Base-by-base conservation (phyloP, 2,797 vertebrate genomes). In the Anas bernieri region DNA sequence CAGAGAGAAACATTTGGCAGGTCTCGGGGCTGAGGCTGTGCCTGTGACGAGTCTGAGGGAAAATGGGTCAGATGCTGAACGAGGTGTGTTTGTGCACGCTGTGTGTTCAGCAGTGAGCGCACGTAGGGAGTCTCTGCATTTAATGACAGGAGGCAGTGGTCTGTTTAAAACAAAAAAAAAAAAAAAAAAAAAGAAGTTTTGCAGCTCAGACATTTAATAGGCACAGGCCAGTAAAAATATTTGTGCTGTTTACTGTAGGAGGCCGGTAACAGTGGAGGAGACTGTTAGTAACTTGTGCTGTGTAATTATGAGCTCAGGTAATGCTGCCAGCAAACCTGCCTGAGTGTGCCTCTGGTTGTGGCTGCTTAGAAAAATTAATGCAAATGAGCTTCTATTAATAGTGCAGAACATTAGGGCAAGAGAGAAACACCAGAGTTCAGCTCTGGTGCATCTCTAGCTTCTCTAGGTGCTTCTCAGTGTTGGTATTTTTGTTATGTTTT, bases 261-360 rank as follows among this genome's bases (percentile, higher is more conserved):
- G 97, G 97, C 69, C 59, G 88, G 95, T 98, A 97, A 92, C 90
- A 70, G 94, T 83, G 86, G 97, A 97, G 95, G 97, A 97, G 90
- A 87, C 81, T 96, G 62, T 85, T 98, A 98, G 97, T 98, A 98
- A 95, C 97, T 97, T 97, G 96, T 73, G 96, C 95, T 95, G 96
- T 97, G 64, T 96, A 97, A 91, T 86, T 15, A 74, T 92, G 91
- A 96, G 97, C 97, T 97, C 98, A 98, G 98, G 98, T 98, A 99
- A 98, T 84, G 9, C 33, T 50, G 77, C 94, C 88, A 75, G 92
- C 86, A 93, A 92, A 83, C 97, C 92, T 88, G 92, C 87, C 94
- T 97, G 94, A 86, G 86, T 96, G 96, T 91, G 9, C 26, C 11
- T 81, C 92, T 95, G 92, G 62, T 95, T 93, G 91, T 96, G 96